phyloP scores from a whole-genome alignment of 2,888 invertebrate species.

The Drosophila vallismaia region DNA sequence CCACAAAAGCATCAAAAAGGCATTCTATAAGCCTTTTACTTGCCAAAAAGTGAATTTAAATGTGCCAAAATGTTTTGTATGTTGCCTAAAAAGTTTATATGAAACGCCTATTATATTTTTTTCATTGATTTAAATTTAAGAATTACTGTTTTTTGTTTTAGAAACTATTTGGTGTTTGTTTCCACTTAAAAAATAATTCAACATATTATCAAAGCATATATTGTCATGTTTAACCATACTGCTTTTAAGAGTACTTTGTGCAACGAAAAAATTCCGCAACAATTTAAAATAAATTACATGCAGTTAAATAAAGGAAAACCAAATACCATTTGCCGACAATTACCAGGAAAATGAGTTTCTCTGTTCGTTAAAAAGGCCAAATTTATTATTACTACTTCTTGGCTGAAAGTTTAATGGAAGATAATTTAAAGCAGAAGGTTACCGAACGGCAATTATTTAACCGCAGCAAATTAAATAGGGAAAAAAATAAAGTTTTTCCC shows the following conservation, averaged over 20 bases:
- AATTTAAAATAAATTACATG: constrained; percentile 66
- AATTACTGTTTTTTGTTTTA: neutral
- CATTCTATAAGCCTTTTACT: constrained; percentile 36
- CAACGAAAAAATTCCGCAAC: constrained; percentile 50
- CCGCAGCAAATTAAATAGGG: constrained; percentile 37
- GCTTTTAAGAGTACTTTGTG: neutral
- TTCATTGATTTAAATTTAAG: neutral
- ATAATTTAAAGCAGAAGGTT: constrained; percentile 1
- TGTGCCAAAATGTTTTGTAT: neutral
- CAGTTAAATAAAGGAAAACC: constrained; percentile 54
- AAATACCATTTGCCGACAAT: constrained; percentile 53
- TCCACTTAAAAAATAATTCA: no score
- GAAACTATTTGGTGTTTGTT: neutral
- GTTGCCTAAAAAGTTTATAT: neutral
- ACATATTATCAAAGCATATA: neutral
- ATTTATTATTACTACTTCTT: neutral
- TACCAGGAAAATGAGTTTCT: constrained; percentile 52
- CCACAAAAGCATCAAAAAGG: constrained; percentile 20
- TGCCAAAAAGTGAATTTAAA: constrained; percentile 3
- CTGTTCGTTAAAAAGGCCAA: constrained; percentile 11
- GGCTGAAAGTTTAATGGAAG: constrained; percentile 1
- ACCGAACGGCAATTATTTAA: constrained; percentile 21
- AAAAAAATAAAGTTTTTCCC: constrained; percentile 2
- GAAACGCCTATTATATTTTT: neutral
- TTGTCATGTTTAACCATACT: neutral